These are phyloP conservation scores for Cephus pulcher DNA, from an alignment of 2,888 invertebrate genomes.

Conservation along the genomic window DNA sequence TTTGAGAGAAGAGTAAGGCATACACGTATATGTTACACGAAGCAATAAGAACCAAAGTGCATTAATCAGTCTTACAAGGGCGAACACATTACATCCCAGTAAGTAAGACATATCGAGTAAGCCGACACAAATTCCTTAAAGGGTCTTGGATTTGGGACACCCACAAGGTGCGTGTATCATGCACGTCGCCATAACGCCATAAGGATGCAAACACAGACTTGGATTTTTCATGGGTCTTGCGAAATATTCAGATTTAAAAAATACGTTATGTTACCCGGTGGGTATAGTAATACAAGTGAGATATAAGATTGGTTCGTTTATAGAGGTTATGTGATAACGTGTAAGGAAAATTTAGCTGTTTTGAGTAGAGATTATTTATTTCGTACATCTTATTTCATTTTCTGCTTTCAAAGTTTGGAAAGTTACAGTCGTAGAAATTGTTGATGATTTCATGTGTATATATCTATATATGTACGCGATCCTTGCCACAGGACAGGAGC, in stretches of 20 bases:
- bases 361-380: background rate
- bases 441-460: background rate
- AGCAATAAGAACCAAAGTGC: constrained; percentile 9
- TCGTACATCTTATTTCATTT: background rate
- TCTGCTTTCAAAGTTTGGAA: background rate
- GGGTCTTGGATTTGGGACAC: constrained; percentile 31
- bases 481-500: constrained; percentile 28
- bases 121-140: constrained; percentile 30
- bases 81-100: constrained; percentile 33
- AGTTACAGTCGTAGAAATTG: background rate
- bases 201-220: background rate
- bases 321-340: background rate
- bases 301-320: background rate
- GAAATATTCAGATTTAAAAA: background rate
- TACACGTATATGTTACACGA: background rate
- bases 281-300: background rate
- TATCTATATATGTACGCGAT: background rate
- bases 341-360: background rate
- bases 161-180: constrained; percentile 24
- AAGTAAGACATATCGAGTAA: constrained; percentile 39
- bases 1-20: background rate
- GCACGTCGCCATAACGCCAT: background rate
- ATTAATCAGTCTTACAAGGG: constrained; percentile 30
- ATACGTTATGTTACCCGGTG: too few species aligned
- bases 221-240: background rate